Conservation (phyloP, 92 coral and sea anemone species). For the Paramuricea clavata region DNA sequence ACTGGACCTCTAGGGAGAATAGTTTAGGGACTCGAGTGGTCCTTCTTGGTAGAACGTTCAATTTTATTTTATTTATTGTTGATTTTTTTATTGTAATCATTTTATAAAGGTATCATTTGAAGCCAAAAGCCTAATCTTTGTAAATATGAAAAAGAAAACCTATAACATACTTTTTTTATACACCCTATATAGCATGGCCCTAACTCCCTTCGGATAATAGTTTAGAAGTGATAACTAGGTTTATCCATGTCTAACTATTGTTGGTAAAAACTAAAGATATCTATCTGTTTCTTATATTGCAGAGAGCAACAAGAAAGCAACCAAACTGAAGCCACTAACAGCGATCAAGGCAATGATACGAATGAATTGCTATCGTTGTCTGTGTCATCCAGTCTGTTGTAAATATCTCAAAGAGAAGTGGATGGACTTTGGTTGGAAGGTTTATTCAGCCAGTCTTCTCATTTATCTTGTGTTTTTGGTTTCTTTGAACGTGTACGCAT, state of each 20-base stretch:
- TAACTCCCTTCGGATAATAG: no score
- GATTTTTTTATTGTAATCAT: no score
- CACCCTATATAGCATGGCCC: no score
- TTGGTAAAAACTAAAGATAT: background rate
- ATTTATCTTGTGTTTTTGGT: slow-evolving; percentile 24
- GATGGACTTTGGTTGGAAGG: slow-evolving; percentile 46
- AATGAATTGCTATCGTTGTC: slow-evolving; percentile 35
- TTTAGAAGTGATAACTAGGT: background rate
- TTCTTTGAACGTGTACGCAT: slow-evolving; percentile 28
- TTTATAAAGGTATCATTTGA: no score
- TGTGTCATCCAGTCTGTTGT: slow-evolving; percentile 48
- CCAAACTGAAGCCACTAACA: slow-evolving; percentile 34
- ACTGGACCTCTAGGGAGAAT: no score
- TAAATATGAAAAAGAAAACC: no score
- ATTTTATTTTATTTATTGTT: no score
- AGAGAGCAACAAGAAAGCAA: background rate
- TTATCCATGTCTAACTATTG: no score
- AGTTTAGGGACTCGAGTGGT: no score
- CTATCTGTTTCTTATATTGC: background rate
- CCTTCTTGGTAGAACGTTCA: no score
- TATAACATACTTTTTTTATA: no score
- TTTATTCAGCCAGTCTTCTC: background rate
- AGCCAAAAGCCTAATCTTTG: no score
- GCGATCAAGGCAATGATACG: slow-evolving; percentile 40
- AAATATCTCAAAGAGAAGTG: slow-evolving; percentile 44